Evolutionary conservation across 92 coral and sea anemone species (phyloP).

Genomic region (Epizoanthus ramosus): DNA sequence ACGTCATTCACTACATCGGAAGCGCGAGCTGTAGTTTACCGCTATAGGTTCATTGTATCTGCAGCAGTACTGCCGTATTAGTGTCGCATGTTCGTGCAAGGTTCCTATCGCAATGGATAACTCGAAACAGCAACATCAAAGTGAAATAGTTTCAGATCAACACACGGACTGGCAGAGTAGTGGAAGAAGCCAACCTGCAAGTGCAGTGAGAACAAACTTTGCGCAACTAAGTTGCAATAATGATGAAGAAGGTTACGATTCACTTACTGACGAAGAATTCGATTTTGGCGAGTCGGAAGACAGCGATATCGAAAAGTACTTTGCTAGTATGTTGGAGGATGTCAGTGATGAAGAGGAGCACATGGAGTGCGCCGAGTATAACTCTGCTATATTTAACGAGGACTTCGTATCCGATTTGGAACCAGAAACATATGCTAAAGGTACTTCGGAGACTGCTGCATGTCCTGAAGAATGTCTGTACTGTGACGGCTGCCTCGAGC

Average conservation of each 20-base stretch:
- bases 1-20: no score
- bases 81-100: no score
- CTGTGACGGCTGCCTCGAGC: not conserved
- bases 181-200: not conserved
- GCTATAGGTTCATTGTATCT: no score
- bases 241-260: not conserved
- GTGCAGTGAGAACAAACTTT: not conserved
- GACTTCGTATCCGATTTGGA: not conserved
- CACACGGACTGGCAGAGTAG: no score
- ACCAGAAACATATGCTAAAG: not conserved
- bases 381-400: not conserved
- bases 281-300: slow-evolving; percentile 1
- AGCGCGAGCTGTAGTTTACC: no score
- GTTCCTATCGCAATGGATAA: not conserved
- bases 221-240: not conserved
- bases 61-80: no score
- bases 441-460: not conserved
- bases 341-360: not conserved
- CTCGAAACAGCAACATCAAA: not conserved
- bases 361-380: not conserved
- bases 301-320: slow-evolving; percentile 30
- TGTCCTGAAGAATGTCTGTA: no score
- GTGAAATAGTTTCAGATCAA: not conserved
- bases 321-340: slow-evolving; percentile 13
- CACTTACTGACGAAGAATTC: not conserved